phyloP scores from a whole-genome alignment of 2,888 invertebrate genomes.

The Drosophila borealis region DNA sequence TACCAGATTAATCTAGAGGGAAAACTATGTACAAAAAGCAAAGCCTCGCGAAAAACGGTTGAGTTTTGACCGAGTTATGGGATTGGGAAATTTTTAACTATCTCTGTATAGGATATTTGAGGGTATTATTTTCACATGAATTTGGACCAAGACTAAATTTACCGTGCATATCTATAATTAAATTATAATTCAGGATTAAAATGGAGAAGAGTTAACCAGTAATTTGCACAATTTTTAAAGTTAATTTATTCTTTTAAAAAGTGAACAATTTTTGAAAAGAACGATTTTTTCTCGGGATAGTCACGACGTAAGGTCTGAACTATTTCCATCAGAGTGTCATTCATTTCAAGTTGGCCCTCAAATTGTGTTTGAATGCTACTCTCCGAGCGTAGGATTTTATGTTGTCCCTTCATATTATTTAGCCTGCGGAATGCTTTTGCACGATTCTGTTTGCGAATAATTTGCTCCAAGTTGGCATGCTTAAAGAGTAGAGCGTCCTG shows the following conservation, averaged over 20 bases:
- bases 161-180: too few relatives aligned
- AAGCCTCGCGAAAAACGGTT: too few relatives aligned
- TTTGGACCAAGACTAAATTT: too few relatives aligned
- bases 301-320: conserved; percentile 54
- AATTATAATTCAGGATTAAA: too few relatives aligned
- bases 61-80: too few relatives aligned
- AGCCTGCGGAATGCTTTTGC: conserved; percentile 66
- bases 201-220: too few relatives aligned
- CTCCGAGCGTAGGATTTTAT: conserved; percentile 53
- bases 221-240: neutral
- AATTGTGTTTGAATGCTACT: conserved; percentile 38
- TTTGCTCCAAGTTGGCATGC: conserved; percentile 75
- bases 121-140: too few relatives aligned
- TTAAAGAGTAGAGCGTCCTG: conserved; percentile 83
- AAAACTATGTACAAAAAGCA: too few relatives aligned
- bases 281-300: conserved; percentile 57
- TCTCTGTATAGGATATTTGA: too few relatives aligned
- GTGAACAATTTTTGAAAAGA: conserved; percentile 56
- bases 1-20: too few relatives aligned
- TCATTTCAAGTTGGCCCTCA: conserved; percentile 58
- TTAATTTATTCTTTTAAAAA: conserved; percentile 52
- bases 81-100: too few relatives aligned
- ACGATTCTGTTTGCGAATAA: conserved; percentile 62
- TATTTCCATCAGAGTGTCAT: conserved; percentile 53
- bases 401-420: conserved; percentile 39